These are phyloP conservation scores for Andrena trimmerana DNA, from an alignment of 2,888 invertebrate species.

Conservation along the genomic window DNA sequence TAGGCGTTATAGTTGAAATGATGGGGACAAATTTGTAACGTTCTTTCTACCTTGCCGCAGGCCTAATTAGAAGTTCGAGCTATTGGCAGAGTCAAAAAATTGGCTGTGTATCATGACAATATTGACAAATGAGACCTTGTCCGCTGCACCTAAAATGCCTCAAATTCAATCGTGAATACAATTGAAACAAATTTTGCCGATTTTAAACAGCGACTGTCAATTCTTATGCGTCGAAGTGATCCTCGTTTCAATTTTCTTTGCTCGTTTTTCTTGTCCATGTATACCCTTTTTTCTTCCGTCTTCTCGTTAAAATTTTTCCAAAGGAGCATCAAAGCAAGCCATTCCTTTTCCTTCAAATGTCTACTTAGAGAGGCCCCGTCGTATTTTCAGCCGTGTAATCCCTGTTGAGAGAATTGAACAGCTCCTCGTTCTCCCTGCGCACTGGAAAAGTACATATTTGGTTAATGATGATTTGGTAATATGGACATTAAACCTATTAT, in stretches of 20 bases:
- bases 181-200: conserved; percentile 13
- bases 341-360: conserved; percentile 21
- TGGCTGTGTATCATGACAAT: conserved; percentile 17
- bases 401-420: conserved; percentile 91
- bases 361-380: conserved; percentile 70
- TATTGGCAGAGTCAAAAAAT: conserved; percentile 39
- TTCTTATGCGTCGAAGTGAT: conserved; percentile 4
- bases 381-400: conserved; percentile 77
- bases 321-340: conserved; percentile 42
- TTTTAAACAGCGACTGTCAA: not conserved
- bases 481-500: not conserved
- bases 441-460: conserved; percentile 87
- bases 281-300: not conserved
- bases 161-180: conserved; percentile 15
- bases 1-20: conserved; percentile 39
- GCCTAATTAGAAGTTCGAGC: conserved; percentile 35
- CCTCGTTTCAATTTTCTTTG: not conserved
- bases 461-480: not conserved
- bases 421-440: conserved; percentile 95
- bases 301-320: conserved; percentile 18
- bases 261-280: not conserved
- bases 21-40: conserved; percentile 31
- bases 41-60: conserved; percentile 18
- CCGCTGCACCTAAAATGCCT: conserved; percentile 13
- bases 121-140: conserved; percentile 37